Evolutionary conservation across 2,888 invertebrate genomes (phyloP), one percentile per base, ranked within the genome.

Genomic region (Tinea pellionella): DNA sequence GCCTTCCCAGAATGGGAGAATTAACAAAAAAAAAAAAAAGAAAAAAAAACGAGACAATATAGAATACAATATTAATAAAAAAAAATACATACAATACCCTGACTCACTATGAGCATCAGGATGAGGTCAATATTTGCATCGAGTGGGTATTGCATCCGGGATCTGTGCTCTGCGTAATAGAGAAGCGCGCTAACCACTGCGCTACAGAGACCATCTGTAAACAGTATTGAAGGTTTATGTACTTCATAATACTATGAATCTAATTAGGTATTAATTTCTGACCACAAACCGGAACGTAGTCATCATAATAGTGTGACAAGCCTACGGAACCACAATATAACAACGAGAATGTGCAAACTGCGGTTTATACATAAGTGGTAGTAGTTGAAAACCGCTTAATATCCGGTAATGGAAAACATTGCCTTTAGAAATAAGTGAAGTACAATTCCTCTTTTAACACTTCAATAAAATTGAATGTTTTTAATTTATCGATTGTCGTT

Each of bases 401-500:
- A 53, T 53, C 53, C 53, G 53, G 24, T 53, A 53, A 19, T 53
- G 53, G 24, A 53, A 53, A 53, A 53, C 53, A 53, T 53, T 53
- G 13, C 47, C 16, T 47, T 9, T 47, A 47, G 47, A 47, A 47
- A 47, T 47, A 47, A 47, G 15, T 47, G 15, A 16, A 16, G 16
- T 16, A n/a, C 15, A 47, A 47, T 47, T 47, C 47, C 47, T 16
- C 47, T 47, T 47, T 47, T 47, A 47, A 47, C 47, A 47, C 47
- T 47, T 47, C 15, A 47, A 15, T 47, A 1, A 9, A 37, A 37
- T 37, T 37, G n/a, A 9, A 37, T 6, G 2, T 2, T 37, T 37
- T n/a, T 37, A 37, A 6, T 37, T 37, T 37, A 37, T 37, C n/a
- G n/a, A 37, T 37, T 6, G 30, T 7, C 9, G 30, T 30, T 30